phyloP scores from a whole-genome alignment of 2,888 invertebrate species.

The Drosophila longiperda region DNA sequence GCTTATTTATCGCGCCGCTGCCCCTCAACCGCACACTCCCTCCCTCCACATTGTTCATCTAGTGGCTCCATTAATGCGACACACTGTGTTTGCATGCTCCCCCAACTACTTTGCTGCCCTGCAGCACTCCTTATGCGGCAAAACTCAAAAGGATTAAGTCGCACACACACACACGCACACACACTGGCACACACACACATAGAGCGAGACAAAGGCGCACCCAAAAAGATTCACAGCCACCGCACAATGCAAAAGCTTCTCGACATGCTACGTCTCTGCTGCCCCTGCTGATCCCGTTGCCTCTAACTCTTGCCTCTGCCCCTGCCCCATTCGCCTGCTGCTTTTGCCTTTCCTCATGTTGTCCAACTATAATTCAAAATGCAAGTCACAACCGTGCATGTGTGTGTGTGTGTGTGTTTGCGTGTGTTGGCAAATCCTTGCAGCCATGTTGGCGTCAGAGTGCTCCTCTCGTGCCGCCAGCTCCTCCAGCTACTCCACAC shows the following conservation, averaged over 20 bases:
- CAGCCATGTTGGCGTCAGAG: conserved; percentile 76
- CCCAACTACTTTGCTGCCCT: conserved; percentile 2
- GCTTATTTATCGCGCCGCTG: conserved; percentile 64
- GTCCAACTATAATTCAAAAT: conserved; percentile 80
- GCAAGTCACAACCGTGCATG: conserved; percentile 64
- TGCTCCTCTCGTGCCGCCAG: conserved; percentile 11
- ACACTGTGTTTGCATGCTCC: conserved; percentile 6
- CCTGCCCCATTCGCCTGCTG: neutral
- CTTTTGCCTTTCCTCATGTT: conserved; percentile 33
- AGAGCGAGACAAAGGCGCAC: conserved; percentile 57
- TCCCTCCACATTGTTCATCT: neutral
- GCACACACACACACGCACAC: conserved; percentile 37
- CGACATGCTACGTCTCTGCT: conserved; percentile 41
- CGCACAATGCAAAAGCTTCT: conserved; percentile 76
- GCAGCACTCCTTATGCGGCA: conserved; percentile 73
- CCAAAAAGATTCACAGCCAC: conserved; percentile 73
- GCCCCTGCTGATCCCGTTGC: neutral
- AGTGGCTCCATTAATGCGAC: conserved; percentile 62
- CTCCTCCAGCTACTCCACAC: neutral
- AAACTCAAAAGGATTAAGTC: conserved; percentile 81
- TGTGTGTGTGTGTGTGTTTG: conserved; percentile 43
- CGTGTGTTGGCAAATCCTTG: conserved; percentile 63
- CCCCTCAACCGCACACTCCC: neutral
- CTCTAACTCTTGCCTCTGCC: neutral
- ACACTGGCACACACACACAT: conserved; percentile 22